Conservation (phyloP, 2,113 vertebrate genomes). For the Geothlypis trichas region DNA sequence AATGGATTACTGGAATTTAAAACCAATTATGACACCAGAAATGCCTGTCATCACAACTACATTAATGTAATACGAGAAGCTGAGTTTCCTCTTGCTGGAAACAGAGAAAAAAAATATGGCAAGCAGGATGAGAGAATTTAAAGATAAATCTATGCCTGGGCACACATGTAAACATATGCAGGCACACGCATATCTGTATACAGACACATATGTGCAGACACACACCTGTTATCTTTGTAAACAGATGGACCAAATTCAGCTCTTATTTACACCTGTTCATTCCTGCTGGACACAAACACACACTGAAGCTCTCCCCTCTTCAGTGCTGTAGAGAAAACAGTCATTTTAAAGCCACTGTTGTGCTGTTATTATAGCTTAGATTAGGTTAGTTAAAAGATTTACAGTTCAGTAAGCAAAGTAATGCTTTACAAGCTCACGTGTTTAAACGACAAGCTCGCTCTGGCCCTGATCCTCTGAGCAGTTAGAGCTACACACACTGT, state of each 20-base stretch:
- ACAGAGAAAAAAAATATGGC: not conserved
- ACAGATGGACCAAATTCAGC: conserved; percentile 35
- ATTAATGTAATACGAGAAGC: conserved; percentile 72
- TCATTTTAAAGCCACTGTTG: not conserved
- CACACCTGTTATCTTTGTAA: conserved; percentile 12
- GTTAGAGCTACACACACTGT: not conserved
- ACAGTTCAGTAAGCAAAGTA: conserved; percentile 52
- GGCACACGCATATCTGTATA: not conserved
- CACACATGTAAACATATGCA: not conserved
- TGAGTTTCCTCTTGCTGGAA: conserved; percentile 63
- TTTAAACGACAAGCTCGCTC: not conserved
- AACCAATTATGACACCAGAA: conserved; percentile 75
- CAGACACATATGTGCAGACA: not conserved
- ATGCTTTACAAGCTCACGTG: conserved; percentile 37
- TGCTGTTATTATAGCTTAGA: conserved; percentile 21
- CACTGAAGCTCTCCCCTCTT: not conserved
- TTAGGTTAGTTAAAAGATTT: conserved; percentile 58
- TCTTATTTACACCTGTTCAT: conserved; percentile 25
- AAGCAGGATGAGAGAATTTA: not conserved
- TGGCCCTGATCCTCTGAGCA: conserved; percentile 57
- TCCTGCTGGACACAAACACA: conserved; percentile 7
- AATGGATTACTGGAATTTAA: conserved; percentile 76
- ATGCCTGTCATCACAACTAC: conserved; percentile 69
- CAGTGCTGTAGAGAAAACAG: conserved; percentile 1
- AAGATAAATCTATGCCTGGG: not conserved